phyloP scores from a whole-genome alignment of 2,888 invertebrate species.

The Eristalis tenax region DNA sequence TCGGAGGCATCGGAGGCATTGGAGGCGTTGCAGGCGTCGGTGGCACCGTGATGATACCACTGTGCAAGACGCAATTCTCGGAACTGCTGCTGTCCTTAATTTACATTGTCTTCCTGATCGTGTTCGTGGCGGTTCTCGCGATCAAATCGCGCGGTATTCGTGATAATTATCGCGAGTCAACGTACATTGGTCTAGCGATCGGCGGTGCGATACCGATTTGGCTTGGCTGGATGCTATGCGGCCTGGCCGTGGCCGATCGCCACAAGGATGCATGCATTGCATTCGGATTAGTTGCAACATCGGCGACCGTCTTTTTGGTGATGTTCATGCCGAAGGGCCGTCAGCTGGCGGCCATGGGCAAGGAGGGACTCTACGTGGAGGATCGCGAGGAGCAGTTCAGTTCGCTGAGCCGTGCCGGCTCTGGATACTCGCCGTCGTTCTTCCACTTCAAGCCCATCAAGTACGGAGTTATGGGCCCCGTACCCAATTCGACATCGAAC shows the following conservation, averaged over 20 bases:
- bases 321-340: constrained; percentile 97
- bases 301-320: constrained; percentile 92
- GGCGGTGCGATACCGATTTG: constrained; percentile 93
- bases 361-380: constrained; percentile 91
- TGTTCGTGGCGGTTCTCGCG: constrained; percentile 92
- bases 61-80: constrained; percentile 86
- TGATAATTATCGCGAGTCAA: constrained; percentile 96
- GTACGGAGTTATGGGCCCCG: constrained; percentile 86
- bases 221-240: constrained; percentile 92
- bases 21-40: constrained; percentile 52
- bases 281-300: constrained; percentile 92
- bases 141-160: constrained; percentile 93
- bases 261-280: constrained; percentile 94
- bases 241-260: constrained; percentile 88
- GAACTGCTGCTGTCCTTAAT: constrained; percentile 90
- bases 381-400: constrained; percentile 92
- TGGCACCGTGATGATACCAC: constrained; percentile 80
- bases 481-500: constrained; percentile 81
- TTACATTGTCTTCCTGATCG: constrained; percentile 91
- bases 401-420: constrained; percentile 88
- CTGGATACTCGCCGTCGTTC: constrained; percentile 94
- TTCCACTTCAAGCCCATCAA: constrained; percentile 95
- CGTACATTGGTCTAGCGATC: constrained; percentile 94
- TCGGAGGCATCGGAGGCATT: constrained; percentile 73
- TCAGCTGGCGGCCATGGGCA: constrained; percentile 94